Evolutionary conservation across 1,140 invertebrate genomes (phyloP), one percentile per base, ranked within the genome.

Genomic region (Lepidurus arcticus): DNA sequence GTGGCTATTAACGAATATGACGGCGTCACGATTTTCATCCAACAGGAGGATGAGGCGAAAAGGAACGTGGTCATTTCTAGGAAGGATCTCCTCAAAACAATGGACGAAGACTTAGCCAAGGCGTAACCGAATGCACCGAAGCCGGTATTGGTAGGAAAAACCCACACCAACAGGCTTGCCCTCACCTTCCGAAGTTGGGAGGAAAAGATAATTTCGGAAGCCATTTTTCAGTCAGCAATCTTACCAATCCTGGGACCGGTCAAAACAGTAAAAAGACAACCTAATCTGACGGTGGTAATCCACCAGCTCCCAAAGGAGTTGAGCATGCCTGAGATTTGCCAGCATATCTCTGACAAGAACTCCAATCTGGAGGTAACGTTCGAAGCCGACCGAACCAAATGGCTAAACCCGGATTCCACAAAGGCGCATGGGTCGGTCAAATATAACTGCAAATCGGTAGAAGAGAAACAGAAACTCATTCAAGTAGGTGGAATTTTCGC

Each of bases 241-340:
- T 74, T 76, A 26, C n/a, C 42, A 42, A 76, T 1, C 9, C 42
- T 76, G n/a, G 75, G 75, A n/a, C 75, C 75, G n/a, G 75, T 76
- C 1, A 76, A 76, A 42, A 42, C 44, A n/a, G 16, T 76, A n/a
- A 24, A 44, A 76, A n/a, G 42, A 1, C 42, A 76, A 42, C 42
- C 42, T 43, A 76, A 76, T 16, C 42, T 76, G n/a, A 44, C 42
- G n/a, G 75, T 76, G 2, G 7, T 76, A 21, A 42, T 76, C 9
- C 75, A 76, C 75, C 75, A 42, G 42, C 75, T 76, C n/a, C 75
- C 75, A 74, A 26, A 42, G 11, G 73, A 74, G 24, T 11, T 13
- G 42, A 42, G 42, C 24, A 42, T 26, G n/a, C 42, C 42, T n/a
- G 75, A 42, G 1, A 3, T 74, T 21, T 24, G 1, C 42, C 13